Evolutionary conservation across 2,113 vertebrate species (phyloP).

Genomic region (Smithornis capensis): DNA sequence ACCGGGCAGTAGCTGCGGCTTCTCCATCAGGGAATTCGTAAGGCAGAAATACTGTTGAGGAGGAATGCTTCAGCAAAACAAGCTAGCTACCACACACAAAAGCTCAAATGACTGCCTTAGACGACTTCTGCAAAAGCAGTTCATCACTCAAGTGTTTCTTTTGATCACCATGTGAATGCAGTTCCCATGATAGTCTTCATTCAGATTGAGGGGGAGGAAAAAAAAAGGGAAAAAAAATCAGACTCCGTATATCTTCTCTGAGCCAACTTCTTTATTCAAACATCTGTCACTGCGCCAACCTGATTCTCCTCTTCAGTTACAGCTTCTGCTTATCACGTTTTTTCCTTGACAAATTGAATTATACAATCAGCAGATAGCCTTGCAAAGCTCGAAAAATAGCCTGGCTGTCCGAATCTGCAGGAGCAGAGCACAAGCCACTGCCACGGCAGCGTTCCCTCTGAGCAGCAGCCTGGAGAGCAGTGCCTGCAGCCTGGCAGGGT

Average conservation of each 20-base stretch:
- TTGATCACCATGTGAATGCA: slow-evolving; percentile 66
- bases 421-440: neutral
- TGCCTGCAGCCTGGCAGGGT: slow-evolving; percentile 71
- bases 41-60: slow-evolving; percentile 38
- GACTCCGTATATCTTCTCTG: slow-evolving; percentile 65
- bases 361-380: slow-evolving; percentile 28
- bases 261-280: slow-evolving; percentile 76
- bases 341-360: neutral
- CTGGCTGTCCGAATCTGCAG: neutral
- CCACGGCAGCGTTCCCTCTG: slow-evolving; percentile 47
- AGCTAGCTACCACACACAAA: slow-evolving; percentile 40
- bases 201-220: slow-evolving; percentile 41
- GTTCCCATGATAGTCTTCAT: slow-evolving; percentile 74
- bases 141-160: slow-evolving; percentile 71
- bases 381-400: neutral
- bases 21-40: slow-evolving; percentile 65
- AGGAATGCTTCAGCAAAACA: slow-evolving; percentile 58
- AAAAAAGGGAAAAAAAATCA: neutral
- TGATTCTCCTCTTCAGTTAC: slow-evolving; percentile 58
- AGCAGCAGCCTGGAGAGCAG: slow-evolving; percentile 66
- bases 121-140: slow-evolving; percentile 64
- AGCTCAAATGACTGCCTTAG: slow-evolving; percentile 68
- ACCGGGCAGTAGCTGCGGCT: slow-evolving; percentile 41
- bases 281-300: slow-evolving; percentile 69
- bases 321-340: slow-evolving; percentile 40